Conservation (phyloP, 2,888 invertebrate genomes). For the Saturnia japonica region DNA sequence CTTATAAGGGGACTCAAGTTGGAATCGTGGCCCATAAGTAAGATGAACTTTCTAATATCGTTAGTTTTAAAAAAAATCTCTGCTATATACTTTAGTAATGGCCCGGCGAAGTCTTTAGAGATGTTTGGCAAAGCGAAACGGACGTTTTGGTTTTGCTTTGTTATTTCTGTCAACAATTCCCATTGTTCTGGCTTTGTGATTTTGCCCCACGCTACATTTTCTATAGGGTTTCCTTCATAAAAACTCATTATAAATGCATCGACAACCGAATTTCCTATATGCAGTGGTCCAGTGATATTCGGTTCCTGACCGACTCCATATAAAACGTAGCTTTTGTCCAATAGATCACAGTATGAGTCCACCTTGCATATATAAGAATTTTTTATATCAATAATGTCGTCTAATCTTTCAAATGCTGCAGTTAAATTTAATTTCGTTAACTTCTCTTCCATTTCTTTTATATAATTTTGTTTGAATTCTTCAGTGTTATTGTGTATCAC, state of each 20-base stretch:
- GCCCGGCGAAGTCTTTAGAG: slow-evolving; percentile 49
- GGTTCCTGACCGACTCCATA: slow-evolving; percentile 52
- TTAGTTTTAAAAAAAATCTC: slow-evolving; percentile 21
- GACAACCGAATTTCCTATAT: slow-evolving; percentile 47
- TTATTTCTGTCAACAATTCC: slow-evolving; percentile 47
- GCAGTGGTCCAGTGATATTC: slow-evolving; percentile 52
- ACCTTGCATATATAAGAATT: slow-evolving; percentile 51
- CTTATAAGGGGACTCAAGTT: slow-evolving; percentile 54
- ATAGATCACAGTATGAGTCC: slow-evolving; percentile 51
- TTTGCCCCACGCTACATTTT: slow-evolving; percentile 64
- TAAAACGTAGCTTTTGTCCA: slow-evolving; percentile 40
- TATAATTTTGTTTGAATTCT: slow-evolving; percentile 38
- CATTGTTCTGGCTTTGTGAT: slow-evolving; percentile 48
- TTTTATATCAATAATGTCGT: slow-evolving; percentile 53
- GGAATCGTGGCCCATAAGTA: slow-evolving; percentile 66
- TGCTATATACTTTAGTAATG: slow-evolving; percentile 52
- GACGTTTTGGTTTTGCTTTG: slow-evolving; percentile 51
- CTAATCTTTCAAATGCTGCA: slow-evolving; percentile 45
- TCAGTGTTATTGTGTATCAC: slow-evolving; percentile 46
- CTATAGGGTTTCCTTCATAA: slow-evolving; percentile 54
- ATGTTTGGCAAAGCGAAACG: slow-evolving; percentile 52
- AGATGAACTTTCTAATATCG: slow-evolving; percentile 37
- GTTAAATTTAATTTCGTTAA: slow-evolving; percentile 42
- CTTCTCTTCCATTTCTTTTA: slow-evolving; percentile 50
- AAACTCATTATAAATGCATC: slow-evolving; percentile 67